Conservation (phyloP, 2,888 invertebrate species). For the Plemyria rubiginata region DNA sequence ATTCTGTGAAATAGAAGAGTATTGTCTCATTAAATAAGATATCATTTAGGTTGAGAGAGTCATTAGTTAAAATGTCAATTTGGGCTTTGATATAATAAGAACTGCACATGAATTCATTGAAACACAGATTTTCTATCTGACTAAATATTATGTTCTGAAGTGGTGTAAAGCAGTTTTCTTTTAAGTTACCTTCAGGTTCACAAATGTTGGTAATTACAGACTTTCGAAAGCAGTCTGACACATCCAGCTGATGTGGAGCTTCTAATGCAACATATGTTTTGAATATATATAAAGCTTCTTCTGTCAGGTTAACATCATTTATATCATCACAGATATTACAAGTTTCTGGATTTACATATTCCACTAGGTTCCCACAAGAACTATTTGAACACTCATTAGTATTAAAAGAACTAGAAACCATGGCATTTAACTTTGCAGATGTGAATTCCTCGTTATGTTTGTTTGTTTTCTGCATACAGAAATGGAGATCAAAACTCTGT, state of each 20-base stretch:
- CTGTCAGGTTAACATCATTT: constrained; percentile 62
- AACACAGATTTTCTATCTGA: constrained; percentile 90
- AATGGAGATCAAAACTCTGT: constrained; percentile 67
- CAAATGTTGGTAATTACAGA: constrained; percentile 88
- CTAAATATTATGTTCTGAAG: constrained; percentile 89
- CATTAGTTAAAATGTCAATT: constrained; percentile 94
- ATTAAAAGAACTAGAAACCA: constrained; percentile 46
- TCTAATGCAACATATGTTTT: constrained; percentile 91
- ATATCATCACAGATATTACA: constrained; percentile 40
- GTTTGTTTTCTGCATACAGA: constrained; percentile 50
- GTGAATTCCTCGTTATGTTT: constrained; percentile 47
- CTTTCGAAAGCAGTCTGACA: constrained; percentile 84
- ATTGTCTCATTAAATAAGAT: constrained; percentile 96
- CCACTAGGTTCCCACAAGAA: constrained; percentile 67
- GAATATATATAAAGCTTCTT: constrained; percentile 89
- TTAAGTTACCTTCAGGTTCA: constrained; percentile 86
- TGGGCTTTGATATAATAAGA: constrained; percentile 96
- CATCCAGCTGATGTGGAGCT: constrained; percentile 84
- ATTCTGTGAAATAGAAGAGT: constrained; percentile 98
- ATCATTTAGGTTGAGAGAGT: constrained; percentile 92
- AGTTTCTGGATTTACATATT: constrained; percentile 38
- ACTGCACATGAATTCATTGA: constrained; percentile 92
- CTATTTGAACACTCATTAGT: constrained; percentile 59
- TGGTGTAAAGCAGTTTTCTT: constrained; percentile 89
- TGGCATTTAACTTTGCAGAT: constrained; percentile 53